Base-by-base conservation (phyloP, 2,797 vertebrate genomes). In the Lindbergichthys nudifrons region DNA sequence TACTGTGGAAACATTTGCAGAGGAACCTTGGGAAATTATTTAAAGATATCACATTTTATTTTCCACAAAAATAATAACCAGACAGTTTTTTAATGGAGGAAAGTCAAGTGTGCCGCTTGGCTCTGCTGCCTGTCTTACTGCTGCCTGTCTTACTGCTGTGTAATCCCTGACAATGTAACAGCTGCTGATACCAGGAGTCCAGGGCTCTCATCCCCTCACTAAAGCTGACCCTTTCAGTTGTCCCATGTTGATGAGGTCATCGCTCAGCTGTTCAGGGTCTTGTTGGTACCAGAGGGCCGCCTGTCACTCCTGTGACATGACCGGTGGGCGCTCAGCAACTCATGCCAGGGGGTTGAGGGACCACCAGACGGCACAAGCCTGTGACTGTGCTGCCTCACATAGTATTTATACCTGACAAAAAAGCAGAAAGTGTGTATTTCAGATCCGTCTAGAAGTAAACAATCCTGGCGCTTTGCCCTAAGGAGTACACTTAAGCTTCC, bases 231-330 rank as follows among this genome's bases (percentile, higher is more conserved):
- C 65, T 62, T 21, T 87, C 80, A 67, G 32, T 75, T 62, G 85
- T 86, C 85, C 76, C 30, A 13, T 45, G 73, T 70, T 85, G 82
- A 90, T 92, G 90, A 94, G 91, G 92, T 95, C 92, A 92, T 83
- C 32, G 45, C 77, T 93, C 91, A 93, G 90, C 92, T 94, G 93
- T 84, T 82, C 2, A 12, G 72, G 82, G 85, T 75, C 77, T 84
- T 74, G 46, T 63, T 23, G 32, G 88, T 92, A 85, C 90, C 85
- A 89, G 60, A 74, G 81, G 56, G 48, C 73, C 41, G 75, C 69
- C 79, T 79, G 83, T 84, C 82, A 75, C 74, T 58, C 46, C 43
- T 72, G 21, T 64, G 82, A 86, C 85, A 73, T 69, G 75, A 70
- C 67, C 58, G 77, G 61, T 75, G 68, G 32, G 52, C 50, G 77